Conservation (phyloP, 2,113 vertebrate genomes). For the Chaetops frenatus region DNA sequence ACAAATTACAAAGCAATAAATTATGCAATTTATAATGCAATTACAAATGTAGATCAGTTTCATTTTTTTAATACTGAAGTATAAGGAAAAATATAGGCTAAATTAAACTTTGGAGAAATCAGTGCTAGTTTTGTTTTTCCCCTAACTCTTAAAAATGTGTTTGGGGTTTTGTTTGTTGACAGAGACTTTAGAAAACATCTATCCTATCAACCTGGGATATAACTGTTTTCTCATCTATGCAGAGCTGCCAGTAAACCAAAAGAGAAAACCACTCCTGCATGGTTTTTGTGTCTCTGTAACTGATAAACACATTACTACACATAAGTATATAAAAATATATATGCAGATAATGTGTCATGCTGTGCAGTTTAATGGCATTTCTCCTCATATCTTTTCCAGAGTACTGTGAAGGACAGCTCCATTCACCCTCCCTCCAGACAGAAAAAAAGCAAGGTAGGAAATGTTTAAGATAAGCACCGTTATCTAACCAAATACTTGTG, state of each 20-base stretch:
- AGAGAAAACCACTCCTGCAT: neutral
- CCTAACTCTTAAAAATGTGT: neutral
- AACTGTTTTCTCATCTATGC: neutral
- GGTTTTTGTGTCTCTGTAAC: neutral
- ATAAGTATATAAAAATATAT: neutral
- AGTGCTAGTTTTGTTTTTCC: neutral
- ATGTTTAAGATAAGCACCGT: neutral
- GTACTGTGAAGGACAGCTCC: constrained; percentile 47
- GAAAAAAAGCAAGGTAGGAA: constrained; percentile 75
- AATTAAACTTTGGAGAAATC: neutral
- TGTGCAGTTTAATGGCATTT: neutral
- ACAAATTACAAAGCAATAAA: neutral
- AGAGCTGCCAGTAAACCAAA: neutral
- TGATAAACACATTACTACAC: neutral
- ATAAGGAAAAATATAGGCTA: neutral
- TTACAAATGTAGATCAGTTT: neutral
- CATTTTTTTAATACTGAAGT: neutral
- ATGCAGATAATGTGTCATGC: neutral
- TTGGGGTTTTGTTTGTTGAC: neutral
- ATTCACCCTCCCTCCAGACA: constrained; percentile 24
- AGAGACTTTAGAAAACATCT: neutral
- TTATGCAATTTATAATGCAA: neutral
- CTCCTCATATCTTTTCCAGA: neutral
- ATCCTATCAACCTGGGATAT: neutral
- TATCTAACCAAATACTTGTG: constrained; percentile 44